Evolutionary conservation across 2,113 vertebrate genomes (phyloP).

Genomic region (Zapus hudsonius): DNA sequence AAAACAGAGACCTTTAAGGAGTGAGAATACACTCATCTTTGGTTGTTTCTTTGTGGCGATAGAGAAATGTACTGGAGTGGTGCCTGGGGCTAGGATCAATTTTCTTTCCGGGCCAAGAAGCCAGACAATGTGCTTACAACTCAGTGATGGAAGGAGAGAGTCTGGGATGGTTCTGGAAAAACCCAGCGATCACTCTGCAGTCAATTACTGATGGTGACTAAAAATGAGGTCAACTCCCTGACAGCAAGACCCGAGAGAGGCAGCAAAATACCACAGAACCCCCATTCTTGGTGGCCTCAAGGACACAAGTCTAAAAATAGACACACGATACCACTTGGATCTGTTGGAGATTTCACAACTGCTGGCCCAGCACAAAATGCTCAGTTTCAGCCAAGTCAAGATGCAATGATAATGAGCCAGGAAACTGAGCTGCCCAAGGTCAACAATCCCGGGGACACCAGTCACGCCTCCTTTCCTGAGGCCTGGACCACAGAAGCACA

Average conservation of each 20-base stretch:
- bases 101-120: not conserved
- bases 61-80: slow-evolving; percentile 23
- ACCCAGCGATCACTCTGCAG: slow-evolving; percentile 2
- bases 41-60: not conserved
- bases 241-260: slow-evolving; percentile 41
- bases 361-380: slow-evolving; percentile 63
- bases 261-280: slow-evolving; percentile 59
- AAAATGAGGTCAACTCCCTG: slow-evolving; percentile 67
- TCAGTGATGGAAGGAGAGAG: slow-evolving; percentile 1
- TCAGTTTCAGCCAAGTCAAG: slow-evolving; percentile 61
- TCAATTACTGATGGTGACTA: slow-evolving; percentile 40
- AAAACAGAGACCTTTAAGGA: not conserved
- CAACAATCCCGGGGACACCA: slow-evolving; percentile 47
- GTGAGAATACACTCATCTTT: not conserved
- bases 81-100: slow-evolving; percentile 7
- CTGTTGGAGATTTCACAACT: slow-evolving; percentile 57
- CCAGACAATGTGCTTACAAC: not conserved
- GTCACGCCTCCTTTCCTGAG: slow-evolving; percentile 15
- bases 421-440: slow-evolving; percentile 48
- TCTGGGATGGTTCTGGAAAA: slow-evolving; percentile 14
- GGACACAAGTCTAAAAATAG: slow-evolving; percentile 76
- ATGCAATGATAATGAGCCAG: slow-evolving; percentile 62
- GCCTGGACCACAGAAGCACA: not conserved
- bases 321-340: slow-evolving; percentile 46
- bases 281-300: slow-evolving; percentile 43